Evolutionary conservation across 2,113 vertebrate genomes (phyloP).

Genomic region (Plestiodon gilberti): DNA sequence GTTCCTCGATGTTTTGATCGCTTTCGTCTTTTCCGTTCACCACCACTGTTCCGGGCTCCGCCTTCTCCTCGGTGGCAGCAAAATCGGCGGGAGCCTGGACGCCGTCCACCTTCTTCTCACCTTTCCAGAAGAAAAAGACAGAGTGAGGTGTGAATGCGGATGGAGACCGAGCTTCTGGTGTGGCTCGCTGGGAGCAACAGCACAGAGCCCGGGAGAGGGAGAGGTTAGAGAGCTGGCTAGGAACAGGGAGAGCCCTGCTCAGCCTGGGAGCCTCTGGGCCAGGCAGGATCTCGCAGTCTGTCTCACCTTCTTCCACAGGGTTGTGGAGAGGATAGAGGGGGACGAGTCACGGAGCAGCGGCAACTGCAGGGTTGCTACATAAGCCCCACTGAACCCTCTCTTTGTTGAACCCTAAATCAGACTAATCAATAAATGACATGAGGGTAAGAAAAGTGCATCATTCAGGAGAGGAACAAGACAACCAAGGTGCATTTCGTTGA

Average conservation of each 20-base stretch:
- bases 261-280: too few relatives aligned
- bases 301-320: neutral
- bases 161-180: neutral
- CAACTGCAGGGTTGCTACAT: too few relatives aligned
- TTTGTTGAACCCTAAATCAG: neutral
- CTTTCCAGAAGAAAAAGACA: slow-evolving; percentile 51
- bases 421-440: too few relatives aligned
- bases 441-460: neutral
- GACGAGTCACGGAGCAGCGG: neutral
- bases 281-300: too few relatives aligned
- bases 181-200: neutral
- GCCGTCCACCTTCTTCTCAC: slow-evolving; percentile 67
- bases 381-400: neutral
- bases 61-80: neutral
- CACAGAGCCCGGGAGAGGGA: neutral
- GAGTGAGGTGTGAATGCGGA: neutral
- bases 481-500: too few relatives aligned
- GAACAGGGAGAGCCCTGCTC: neutral
- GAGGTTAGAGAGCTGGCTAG: too few relatives aligned
- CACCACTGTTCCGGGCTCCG: slow-evolving; percentile 62
- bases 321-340: neutral
- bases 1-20: slow-evolving; percentile 80
- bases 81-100: slow-evolving; percentile 44
- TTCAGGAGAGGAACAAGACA: neutral
- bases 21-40: slow-evolving; percentile 88